These are phyloP conservation scores for Sarcophaga carnaria DNA, from an alignment of 2,888 invertebrate species.

Conservation along the genomic window DNA sequence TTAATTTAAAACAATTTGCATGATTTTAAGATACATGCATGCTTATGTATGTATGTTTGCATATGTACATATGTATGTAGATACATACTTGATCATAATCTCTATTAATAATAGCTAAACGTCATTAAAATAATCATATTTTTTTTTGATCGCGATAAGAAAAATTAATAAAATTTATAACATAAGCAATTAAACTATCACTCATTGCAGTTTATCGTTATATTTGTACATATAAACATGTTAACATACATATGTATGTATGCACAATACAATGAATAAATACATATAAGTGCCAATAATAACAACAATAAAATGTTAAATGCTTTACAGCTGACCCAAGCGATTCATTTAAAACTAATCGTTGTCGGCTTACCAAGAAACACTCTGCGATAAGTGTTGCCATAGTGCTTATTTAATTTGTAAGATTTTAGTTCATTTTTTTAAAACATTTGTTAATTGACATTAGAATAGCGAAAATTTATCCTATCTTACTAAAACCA, in stretches of 20 bases:
- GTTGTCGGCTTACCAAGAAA: neutral
- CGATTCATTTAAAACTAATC: neutral
- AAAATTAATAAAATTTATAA: slow-evolving; percentile 44
- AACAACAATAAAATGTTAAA: slow-evolving; percentile 32
- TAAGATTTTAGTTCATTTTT: neutral
- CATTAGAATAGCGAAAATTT: too few relatives aligned
- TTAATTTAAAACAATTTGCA: neutral
- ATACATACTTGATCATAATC: slow-evolving; percentile 23
- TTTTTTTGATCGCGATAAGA: slow-evolving; percentile 30
- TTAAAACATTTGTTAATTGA: too few relatives aligned
- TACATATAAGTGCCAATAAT: slow-evolving; percentile 26
- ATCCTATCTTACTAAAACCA: too few relatives aligned
- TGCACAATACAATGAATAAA: too few relatives aligned
- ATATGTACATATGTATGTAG: too few relatives aligned
- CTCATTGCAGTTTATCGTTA: slow-evolving; percentile 17
- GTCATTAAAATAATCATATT: slow-evolving; percentile 39
- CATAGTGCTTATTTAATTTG: neutral
- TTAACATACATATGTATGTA: neutral
- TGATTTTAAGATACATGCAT: neutral
- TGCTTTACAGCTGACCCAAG: slow-evolving; percentile 35
- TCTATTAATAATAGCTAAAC: slow-evolving; percentile 24
- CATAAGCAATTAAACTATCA: slow-evolving; percentile 37
- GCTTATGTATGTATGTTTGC: too few relatives aligned
- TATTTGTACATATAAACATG: neutral
- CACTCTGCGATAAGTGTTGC: neutral